A percentile compares a stretch with the other conserved stretches of the same genome.
These are phyloP conservation scores for Gouania willdenowi DNA, from an alignment of 2,797 vertebrate genomes.

Conservation along the genomic window DNA sequence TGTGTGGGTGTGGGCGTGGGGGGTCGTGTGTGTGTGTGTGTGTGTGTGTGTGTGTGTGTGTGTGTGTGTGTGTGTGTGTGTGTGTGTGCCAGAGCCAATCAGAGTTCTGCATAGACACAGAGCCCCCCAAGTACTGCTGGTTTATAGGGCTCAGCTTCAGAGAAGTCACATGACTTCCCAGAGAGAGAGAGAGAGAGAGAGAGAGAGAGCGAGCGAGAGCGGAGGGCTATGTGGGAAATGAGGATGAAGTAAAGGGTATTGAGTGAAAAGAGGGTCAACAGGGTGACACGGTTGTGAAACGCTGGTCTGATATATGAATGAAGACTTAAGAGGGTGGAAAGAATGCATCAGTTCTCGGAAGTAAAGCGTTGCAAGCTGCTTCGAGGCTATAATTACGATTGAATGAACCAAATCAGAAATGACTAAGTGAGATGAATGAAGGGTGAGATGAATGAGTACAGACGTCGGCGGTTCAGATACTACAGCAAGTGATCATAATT, in stretches of 20 bases:
- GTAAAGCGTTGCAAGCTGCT: slow-evolving; percentile 25
- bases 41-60: slow-evolving; percentile 9
- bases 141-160: slow-evolving; percentile 80
- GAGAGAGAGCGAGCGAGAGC: slow-evolving; percentile 18
- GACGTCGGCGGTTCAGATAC: slow-evolving; percentile 21
- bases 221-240: slow-evolving; percentile 36
- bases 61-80: slow-evolving; percentile 5
- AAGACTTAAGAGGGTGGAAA: slow-evolving; percentile 3
- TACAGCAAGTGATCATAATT: slow-evolving; percentile 15
- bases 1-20: slow-evolving; percentile 7
- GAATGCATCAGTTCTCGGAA: slow-evolving; percentile 48
- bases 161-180: slow-evolving; percentile 84
- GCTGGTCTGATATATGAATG: slow-evolving; percentile 45
- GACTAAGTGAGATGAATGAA: slow-evolving; percentile 37
- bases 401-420: slow-evolving; percentile 43
- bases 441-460: slow-evolving; percentile 30
- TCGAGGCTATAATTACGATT: slow-evolving; percentile 40
- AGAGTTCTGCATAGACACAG: slow-evolving; percentile 46
- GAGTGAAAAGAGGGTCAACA: slow-evolving; percentile 49
- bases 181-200: slow-evolving; percentile 38
- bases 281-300: slow-evolving; percentile 47
- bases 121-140: slow-evolving; percentile 72
- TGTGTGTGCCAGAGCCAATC: slow-evolving; percentile 52
- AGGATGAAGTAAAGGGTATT: slow-evolving; percentile 30
- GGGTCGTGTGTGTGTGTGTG: slow-evolving; percentile 4